These are phyloP conservation scores for Conomelus anceps DNA, from an alignment of 2,888 invertebrate genomes.

Conservation along the genomic window DNA sequence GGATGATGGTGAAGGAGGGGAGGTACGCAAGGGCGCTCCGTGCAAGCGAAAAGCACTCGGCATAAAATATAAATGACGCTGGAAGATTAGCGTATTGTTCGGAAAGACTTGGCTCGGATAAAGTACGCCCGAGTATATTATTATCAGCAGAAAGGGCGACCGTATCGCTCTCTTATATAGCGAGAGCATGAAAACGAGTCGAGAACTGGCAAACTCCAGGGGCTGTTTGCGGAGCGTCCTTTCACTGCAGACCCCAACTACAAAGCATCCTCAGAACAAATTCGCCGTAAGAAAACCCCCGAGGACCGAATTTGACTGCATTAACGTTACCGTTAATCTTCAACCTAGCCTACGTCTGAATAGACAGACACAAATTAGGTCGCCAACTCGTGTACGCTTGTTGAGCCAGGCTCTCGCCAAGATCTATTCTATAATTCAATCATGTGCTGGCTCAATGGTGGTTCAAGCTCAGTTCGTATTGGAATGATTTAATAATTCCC, in stretches of 20 bases:
- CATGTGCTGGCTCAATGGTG: no score
- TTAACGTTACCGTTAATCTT: neutral
- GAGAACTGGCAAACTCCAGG: no score
- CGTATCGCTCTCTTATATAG: neutral
- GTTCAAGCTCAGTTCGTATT: no score
- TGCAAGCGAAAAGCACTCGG: neutral
- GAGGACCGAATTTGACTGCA: neutral
- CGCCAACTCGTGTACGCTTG: neutral
- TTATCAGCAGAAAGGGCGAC: neutral
- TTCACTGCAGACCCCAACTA: neutral
- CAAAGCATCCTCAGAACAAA: neutral
- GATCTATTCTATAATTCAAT: neutral
- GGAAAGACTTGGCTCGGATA: neutral
- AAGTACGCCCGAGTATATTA: neutral
- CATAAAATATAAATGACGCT: neutral
- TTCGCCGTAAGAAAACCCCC: neutral
- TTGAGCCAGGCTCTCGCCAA: no score
- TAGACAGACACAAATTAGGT: neutral
- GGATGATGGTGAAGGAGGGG: neutral
- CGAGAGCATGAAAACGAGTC: neutral
- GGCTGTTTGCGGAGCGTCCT: no score
- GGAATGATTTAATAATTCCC: neutral
- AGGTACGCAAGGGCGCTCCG: neutral
- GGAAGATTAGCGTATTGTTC: neutral
- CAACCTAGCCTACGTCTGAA: neutral